Base-by-base conservation (phyloP, 2,797 vertebrate genomes). In the Mastacembelus armatus region DNA sequence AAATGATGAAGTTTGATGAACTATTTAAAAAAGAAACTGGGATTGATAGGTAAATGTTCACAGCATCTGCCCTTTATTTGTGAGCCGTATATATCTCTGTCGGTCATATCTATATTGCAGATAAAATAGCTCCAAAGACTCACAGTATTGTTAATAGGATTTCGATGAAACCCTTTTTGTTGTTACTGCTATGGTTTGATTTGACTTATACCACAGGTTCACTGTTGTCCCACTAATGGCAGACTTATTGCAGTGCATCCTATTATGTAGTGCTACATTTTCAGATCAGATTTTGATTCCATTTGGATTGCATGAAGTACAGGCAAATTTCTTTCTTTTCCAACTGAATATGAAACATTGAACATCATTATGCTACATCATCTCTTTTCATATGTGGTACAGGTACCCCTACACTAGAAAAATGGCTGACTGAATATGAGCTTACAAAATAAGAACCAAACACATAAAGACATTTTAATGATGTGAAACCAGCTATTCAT, bases 1-100 rank as follows among this genome's bases (percentile, higher is more conserved):
- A 96, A 91, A 98, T 98, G 96, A 91, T 95, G 58, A 95, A 93
- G 12, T 95, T 98, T 18, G 96, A 97, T 40, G 95, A 96, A 49
- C 92, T 96, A 19, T 98, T 97, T 85, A 96, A 96, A 85, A 92
- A 75, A 42, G 96, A 98, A 91, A 97, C 96, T 0, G 96, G 96
- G 52, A 94, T 96, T 61, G 96, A 98, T 90, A 95, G 96, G 96
- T 97, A 89, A 83, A 62, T 26, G 4, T 33, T 55, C 30, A 38
- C 35, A 48, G 7, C 35, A 15, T 64, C 10, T 27, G 0, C 51
- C 18, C 15, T 7, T 3, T 43, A 11, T 59, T 18, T 70, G 4
- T 30, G 7, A 35, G 3, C 3, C 26, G 62, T 47, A 12, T 40
- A 15, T 27, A 15, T 27, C 52, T n/a, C n/a, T n/a, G n/a, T n/a